Evolutionary conservation across 1,140 invertebrate genomes (phyloP), one percentile per base, ranked within the genome.

Genomic region (Pseudobourletiella spinata): DNA sequence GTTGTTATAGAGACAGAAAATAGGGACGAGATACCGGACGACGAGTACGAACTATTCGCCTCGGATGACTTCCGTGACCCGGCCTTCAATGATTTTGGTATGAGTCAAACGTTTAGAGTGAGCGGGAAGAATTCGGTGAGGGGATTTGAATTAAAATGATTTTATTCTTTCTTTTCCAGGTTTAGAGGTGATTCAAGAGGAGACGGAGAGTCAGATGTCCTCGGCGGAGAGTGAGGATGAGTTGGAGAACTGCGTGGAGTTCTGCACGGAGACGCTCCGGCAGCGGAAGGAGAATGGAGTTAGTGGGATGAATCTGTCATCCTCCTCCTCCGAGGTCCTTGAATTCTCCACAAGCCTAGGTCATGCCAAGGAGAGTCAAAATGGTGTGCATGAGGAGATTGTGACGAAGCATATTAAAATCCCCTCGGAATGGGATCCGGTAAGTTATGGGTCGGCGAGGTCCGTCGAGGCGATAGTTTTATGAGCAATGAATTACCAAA

Each of bases 121-220:
- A 42, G 18, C 11, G 35, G 35, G 18, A 18, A 42, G 11, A 14
- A 18, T 14, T 42, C 18, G 35, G 18, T 18, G 35, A 14, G 35
- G 35, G 35, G 11, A 42, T 14, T 6, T 50, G 22, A 50, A n/a
- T 11, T n/a, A 6, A 8, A 50, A 55, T 20, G 52, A 29, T 18
- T 18, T 42, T 39, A 39, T 32, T n/a, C 28, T 6, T 20, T 59
- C 6, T 48, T 55, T 56, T 54, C 2, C n/a, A 70, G 68, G 68
- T 20, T 51, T 70, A 26, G 65, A 70, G 55, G 68, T 67, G 18
- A 70, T 70, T 43, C 65, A 66, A 22, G 68, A 70, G 57, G 68
- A 70, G 51, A 70, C 68, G 11, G 68, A 67, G 39, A 70, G 68
- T 44, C 68, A 70, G 43, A 70, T 70, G 63, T 64, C 62, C n/a